Conservation (phyloP, 2,113 vertebrate species). For the Ptilorrhoa leucosticta region DNA sequence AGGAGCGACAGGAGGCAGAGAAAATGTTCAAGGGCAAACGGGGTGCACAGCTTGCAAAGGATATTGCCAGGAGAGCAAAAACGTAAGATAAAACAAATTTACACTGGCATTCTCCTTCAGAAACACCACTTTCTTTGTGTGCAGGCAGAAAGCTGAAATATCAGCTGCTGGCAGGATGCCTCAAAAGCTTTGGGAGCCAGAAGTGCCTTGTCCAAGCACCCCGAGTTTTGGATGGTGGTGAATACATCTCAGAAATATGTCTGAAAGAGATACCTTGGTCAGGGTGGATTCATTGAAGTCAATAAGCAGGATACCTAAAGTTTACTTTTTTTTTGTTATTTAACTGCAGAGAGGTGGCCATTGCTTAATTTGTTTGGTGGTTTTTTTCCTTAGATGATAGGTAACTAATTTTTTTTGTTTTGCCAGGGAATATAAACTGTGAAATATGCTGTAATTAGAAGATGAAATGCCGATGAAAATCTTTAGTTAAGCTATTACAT, state of each 20-base stretch:
- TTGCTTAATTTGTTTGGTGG: background rate
- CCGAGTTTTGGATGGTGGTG: slow-evolving; percentile 29
- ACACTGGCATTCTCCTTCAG: slow-evolving; percentile 79
- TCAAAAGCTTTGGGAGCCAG: background rate
- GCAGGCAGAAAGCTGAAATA: background rate
- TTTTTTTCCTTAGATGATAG: background rate
- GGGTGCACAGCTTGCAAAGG: slow-evolving; percentile 99
- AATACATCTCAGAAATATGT: background rate
- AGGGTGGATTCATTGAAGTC: background rate
- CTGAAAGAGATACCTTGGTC: background rate
- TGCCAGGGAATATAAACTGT: background rate
- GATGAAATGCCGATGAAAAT: background rate
- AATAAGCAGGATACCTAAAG: background rate
- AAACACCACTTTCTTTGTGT: slow-evolving; percentile 69
- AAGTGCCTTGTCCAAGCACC: background rate
- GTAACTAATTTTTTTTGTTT: background rate
- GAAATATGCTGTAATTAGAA: background rate
- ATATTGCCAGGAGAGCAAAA: slow-evolving; percentile 98
- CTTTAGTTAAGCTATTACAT: background rate
- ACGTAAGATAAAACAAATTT: slow-evolving; percentile 89
- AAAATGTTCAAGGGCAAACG: slow-evolving; percentile 99
- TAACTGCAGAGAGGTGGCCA: background rate
- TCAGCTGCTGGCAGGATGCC: background rate
- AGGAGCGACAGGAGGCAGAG: slow-evolving; percentile 99
- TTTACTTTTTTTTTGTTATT: background rate